Evolutionary conservation across 1,140 invertebrate genomes (phyloP).

Genomic region (Archivesica marissinica): DNA sequence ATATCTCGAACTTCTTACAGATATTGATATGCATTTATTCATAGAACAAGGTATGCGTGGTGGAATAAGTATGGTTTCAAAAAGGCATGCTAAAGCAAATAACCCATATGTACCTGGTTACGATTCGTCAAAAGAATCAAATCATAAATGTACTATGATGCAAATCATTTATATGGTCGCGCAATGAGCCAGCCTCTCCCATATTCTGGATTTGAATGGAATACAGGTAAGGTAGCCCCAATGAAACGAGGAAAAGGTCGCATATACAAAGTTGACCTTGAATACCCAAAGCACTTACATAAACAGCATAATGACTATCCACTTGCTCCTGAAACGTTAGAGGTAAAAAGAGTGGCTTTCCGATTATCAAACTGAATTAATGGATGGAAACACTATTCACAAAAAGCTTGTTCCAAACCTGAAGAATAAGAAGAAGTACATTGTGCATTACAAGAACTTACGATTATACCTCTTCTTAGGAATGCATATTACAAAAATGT

Average conservation of each 20-base stretch:
- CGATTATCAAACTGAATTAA: slow-evolving; percentile 14
- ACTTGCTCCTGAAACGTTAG: slow-evolving; percentile 54
- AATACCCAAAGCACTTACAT: slow-evolving; percentile 63
- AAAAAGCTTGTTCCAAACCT: slow-evolving; percentile 49
- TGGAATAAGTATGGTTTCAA: slow-evolving; percentile 62
- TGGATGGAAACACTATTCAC: background rate
- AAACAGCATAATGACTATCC: slow-evolving; percentile 57
- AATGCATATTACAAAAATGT: slow-evolving; percentile 64
- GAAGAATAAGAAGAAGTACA: slow-evolving; percentile 60
- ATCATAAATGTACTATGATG: slow-evolving; percentile 67
- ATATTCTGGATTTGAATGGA: slow-evolving; percentile 44
- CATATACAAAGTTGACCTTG: slow-evolving; percentile 60
- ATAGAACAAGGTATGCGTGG: slow-evolving; percentile 70
- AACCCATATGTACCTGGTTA: slow-evolving; percentile 68
- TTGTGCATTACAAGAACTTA: slow-evolving; percentile 63
- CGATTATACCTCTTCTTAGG: slow-evolving; percentile 15
- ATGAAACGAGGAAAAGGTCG: slow-evolving; percentile 3
- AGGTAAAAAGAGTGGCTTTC: slow-evolving; percentile 28
- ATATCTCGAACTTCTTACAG: slow-evolving; percentile 72
- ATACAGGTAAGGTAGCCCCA: background rate
- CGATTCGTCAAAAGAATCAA: slow-evolving; percentile 51
- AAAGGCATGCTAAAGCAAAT: slow-evolving; percentile 71
- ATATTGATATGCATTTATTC: slow-evolving; percentile 71
- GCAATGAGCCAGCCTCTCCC: slow-evolving; percentile 55
- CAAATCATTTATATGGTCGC: slow-evolving; percentile 42